Evolutionary conservation across 64 coral and sea anemone species (phyloP), one percentile per base, ranked within the genome.

Genomic region (Actinia equina): DNA sequence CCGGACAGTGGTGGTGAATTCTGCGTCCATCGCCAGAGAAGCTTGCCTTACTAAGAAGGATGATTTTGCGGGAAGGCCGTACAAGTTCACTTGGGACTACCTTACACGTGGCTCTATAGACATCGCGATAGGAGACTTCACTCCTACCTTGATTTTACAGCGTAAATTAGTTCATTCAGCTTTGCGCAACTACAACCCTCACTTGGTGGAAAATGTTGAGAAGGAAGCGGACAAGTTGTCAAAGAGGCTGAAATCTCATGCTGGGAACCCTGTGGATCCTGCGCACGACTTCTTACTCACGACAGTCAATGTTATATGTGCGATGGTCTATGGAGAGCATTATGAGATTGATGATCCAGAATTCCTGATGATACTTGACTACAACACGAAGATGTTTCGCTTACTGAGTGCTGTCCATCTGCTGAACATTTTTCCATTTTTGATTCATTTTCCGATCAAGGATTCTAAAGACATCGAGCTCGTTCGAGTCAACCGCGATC

Each of bases 111-210:
- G 78, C 22, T 70, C 58, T 6, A 89, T 70, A 19, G 88, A 90
- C 6, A 94, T 94, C 12, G 52, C 80, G 0, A 86, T 86, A 41
- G 88, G 70, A 7, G 92, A 94, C 77, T 83, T 89, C 43, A 86
- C 57, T 15, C 88, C 76, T 22, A 52, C 88, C 14, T 82, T 94
- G 88, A 82, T 94, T 17, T 53, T 86, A 45, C 87, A 90, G 41
- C 58, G 92, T n/a, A 94, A 94, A 46, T 59, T 94, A 18, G 88
- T 77, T 8, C 92, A 94, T 83, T 90, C 84, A 37, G 92, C 92
- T 30, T 18, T 94, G 84, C 88, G 88, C 78, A 86, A 56, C 84
- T 94, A 94, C 77, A 87, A 86, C 56, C 85, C 74, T 46, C 60
- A 59, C 20, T 19, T 94, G 22, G 83, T 84, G 42, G 63, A 7